Percentiles rank a stretch among this genome's conserved stretches.
These are phyloP conservation scores for Lepilemur ruficaudatus DNA, from an alignment of 2,797 vertebrate genomes.

Conservation along the genomic window DNA sequence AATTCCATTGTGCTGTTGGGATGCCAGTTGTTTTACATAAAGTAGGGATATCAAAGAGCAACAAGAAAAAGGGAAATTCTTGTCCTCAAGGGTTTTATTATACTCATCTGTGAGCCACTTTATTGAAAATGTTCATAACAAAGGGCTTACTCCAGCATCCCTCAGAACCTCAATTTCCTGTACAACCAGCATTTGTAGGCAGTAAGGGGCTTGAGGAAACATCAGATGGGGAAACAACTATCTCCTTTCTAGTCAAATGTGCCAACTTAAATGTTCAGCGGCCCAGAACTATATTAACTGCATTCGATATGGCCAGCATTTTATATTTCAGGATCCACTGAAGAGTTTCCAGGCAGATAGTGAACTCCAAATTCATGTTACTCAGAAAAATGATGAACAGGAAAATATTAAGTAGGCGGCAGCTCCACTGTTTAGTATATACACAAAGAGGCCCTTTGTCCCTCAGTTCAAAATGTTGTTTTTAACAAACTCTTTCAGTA, in stretches of 20 bases:
- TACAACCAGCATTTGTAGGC: neutral
- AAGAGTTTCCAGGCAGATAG: neutral
- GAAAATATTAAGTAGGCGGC: conserved; percentile 33
- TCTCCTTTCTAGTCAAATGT: neutral
- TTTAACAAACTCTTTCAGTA: neutral
- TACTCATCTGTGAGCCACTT: neutral
- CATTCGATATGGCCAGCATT: neutral
- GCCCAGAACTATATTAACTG: neutral
- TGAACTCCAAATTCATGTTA: neutral
- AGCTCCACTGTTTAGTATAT: neutral
- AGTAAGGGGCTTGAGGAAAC: neutral
- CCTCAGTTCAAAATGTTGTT: neutral
- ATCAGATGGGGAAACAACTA: neutral
- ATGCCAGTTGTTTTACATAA: conserved; percentile 12
- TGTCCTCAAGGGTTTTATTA: conserved; percentile 6
- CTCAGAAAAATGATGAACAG: neutral
- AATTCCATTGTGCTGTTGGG: neutral
- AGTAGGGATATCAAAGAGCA: neutral
- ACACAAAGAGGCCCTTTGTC: neutral
- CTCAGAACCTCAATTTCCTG: conserved; percentile 48
- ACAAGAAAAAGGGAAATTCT: neutral
- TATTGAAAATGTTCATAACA: conserved; percentile 50
- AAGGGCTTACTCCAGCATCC: neutral
- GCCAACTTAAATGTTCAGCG: neutral
- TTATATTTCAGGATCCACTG: conserved; percentile 5